A percentile compares a stretch with the other conserved stretches of the same genome.
Conservation (phyloP, 2,113 vertebrate genomes). For the Cromileptes altivelis region DNA sequence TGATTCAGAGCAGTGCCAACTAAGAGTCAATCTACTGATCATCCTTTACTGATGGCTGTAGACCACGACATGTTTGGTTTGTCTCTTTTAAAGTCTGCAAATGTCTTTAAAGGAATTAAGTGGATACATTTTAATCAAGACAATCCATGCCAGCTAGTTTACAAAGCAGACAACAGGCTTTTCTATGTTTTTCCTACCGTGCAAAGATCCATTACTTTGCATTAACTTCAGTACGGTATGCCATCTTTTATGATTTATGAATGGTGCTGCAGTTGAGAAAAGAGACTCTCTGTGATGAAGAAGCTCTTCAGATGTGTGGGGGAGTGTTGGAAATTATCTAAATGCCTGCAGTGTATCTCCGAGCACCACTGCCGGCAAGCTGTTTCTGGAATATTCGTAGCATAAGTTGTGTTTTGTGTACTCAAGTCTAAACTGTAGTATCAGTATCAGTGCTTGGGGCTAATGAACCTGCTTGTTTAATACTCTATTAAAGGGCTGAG, state of each 20-base stretch:
- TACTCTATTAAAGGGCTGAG: background rate
- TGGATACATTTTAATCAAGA: background rate
- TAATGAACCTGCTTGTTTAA: background rate
- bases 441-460: background rate
- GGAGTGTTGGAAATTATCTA: background rate
- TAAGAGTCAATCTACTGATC: background rate
- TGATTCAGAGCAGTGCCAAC: constrained; percentile 8
- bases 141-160: background rate
- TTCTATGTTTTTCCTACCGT: background rate
- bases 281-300: background rate
- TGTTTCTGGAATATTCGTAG: background rate
- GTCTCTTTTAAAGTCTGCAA: background rate
- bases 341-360: background rate
- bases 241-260: background rate
- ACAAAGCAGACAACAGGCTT: background rate
- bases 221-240: background rate
- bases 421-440: background rate
- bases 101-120: background rate
- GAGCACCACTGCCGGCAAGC: background rate
- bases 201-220: background rate
- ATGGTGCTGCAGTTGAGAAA: background rate
- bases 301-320: background rate
- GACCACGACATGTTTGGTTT: background rate
- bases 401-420: background rate
- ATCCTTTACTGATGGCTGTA: background rate